These are phyloP conservation scores for Buathra laborator DNA, from an alignment of 2,888 invertebrate genomes.

Conservation along the genomic window DNA sequence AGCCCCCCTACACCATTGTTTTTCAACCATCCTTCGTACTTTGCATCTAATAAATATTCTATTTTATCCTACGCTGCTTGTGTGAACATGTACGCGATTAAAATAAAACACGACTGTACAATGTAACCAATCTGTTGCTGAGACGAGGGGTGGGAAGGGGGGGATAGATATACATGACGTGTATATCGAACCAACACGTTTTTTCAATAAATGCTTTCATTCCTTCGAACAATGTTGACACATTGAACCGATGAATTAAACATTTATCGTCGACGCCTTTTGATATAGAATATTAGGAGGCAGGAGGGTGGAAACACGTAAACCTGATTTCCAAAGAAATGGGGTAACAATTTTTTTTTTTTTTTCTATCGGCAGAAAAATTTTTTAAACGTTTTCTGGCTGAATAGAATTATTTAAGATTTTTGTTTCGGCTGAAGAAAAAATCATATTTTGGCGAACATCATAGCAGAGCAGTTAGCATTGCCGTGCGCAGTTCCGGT, in stretches of 20 bases:
- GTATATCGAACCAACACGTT: neutral
- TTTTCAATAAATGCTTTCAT: neutral
- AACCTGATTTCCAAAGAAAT: too few relatives aligned
- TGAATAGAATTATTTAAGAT: too few relatives aligned
- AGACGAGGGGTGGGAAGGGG: too few relatives aligned
- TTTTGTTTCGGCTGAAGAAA: neutral
- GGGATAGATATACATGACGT: slow-evolving; percentile 1
- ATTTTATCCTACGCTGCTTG: slow-evolving; percentile 41
- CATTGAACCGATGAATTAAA: neutral
- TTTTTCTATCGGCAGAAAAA: too few relatives aligned
- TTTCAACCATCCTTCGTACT: slow-evolving; percentile 24
- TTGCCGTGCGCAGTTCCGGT: neutral
- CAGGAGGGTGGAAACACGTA: too few relatives aligned
- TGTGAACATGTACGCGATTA: slow-evolving; percentile 40
- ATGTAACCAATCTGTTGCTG: slow-evolving; percentile 44
- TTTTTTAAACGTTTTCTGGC: too few relatives aligned
- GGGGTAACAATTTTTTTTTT: too few relatives aligned
- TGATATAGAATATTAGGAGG: too few relatives aligned
- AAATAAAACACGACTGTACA: slow-evolving; percentile 34
- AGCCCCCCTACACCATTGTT: neutral
- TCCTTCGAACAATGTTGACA: neutral
- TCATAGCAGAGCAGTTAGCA: too few relatives aligned
- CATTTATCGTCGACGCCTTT: too few relatives aligned
- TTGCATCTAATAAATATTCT: slow-evolving; percentile 62
- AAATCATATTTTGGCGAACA: too few relatives aligned